phyloP scores from a whole-genome alignment of 2,797 vertebrate genomes.

The Lerista edwardsae region DNA sequence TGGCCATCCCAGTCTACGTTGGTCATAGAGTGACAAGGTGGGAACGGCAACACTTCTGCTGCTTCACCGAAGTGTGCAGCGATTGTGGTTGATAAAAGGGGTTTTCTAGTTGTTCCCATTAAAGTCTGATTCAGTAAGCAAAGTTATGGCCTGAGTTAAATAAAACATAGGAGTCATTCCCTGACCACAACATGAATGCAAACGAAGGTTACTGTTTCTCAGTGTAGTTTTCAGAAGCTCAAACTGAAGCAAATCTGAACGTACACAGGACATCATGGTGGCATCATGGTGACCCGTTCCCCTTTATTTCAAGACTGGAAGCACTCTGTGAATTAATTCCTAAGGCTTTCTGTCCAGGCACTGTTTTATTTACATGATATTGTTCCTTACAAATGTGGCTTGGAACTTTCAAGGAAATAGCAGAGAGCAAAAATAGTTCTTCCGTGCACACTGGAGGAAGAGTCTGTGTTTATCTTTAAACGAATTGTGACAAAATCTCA shows the following conservation, averaged over 20 bases:
- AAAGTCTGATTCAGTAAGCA: neutral
- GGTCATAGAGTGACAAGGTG: neutral
- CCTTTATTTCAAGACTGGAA: too few relatives aligned
- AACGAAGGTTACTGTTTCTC: neutral
- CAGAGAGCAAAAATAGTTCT: slow-evolving; percentile 11
- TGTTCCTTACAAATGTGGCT: slow-evolving; percentile 9
- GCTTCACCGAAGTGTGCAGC: neutral
- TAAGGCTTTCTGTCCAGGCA: neutral
- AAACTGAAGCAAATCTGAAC: too few relatives aligned
- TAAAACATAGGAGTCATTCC: neutral
- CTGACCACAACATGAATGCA: neutral
- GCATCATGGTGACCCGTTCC: too few relatives aligned
- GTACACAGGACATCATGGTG: too few relatives aligned
- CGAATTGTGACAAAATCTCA: slow-evolving; percentile 24
- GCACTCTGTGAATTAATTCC: too few relatives aligned
- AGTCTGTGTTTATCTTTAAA: slow-evolving; percentile 25
- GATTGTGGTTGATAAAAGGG: neutral
- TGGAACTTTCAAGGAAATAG: neutral
- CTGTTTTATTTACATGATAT: neutral
- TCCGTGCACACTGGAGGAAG: slow-evolving; percentile 9
- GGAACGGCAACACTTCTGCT: neutral
- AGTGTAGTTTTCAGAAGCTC: neutral
- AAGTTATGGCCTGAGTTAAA: neutral
- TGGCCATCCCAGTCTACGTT: neutral
- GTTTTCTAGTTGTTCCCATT: neutral